Percentiles rank a stretch among this genome's conserved stretches.
Conservation (phyloP, 2,797 vertebrate genomes). For the Carduelis carduelis region DNA sequence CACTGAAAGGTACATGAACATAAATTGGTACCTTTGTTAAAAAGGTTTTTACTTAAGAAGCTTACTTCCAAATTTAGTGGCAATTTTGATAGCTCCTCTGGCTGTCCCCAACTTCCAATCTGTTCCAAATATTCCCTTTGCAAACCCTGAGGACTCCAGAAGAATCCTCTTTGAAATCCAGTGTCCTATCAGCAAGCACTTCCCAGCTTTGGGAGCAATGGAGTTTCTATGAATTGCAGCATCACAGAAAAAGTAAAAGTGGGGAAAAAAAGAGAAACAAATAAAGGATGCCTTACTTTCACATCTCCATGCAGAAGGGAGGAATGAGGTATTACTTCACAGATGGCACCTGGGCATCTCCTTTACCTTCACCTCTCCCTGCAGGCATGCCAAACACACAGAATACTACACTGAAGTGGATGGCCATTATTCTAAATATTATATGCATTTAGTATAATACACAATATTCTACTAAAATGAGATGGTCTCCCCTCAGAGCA, state of each 20-base stretch:
- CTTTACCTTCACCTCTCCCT: neutral
- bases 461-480: neutral
- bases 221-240: neutral
- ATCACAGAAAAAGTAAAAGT: neutral
- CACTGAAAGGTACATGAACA: neutral
- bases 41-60: neutral
- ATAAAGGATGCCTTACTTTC: neutral
- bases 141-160: neutral
- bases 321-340: neutral
- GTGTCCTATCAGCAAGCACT: neutral
- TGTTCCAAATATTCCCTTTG: neutral
- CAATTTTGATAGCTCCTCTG: neutral
- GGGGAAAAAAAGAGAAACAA: fast-evolving
- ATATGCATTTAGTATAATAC: no score
- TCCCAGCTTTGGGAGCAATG: neutral
- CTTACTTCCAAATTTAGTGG: neutral
- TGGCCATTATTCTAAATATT: neutral
- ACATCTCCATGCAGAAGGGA: neutral
- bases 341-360: neutral
- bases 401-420: fast-evolving
- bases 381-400: neutral
- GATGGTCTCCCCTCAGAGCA: neutral
- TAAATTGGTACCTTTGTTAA: neutral
- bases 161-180: neutral
- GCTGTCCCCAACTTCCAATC: neutral